These are phyloP conservation scores for Quiscalus mexicanus DNA, from an alignment of 2,113 vertebrate genomes.

Conservation along the genomic window DNA sequence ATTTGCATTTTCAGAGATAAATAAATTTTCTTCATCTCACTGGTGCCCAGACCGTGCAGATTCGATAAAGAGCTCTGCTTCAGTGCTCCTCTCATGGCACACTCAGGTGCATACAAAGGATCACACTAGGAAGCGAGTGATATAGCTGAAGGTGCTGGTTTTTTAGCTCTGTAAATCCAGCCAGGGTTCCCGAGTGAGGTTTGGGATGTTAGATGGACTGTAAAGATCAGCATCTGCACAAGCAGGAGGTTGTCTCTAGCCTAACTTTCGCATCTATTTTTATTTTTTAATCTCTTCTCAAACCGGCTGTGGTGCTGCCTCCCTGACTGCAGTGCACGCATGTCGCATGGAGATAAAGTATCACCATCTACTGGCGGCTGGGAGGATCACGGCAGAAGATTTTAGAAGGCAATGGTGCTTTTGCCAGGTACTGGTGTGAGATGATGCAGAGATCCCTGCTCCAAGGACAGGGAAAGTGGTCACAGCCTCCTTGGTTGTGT, in stretches of 20 bases:
- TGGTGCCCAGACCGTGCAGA: not conserved
- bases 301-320: not conserved
- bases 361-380: slow-evolving; percentile 38
- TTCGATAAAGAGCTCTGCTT: not conserved
- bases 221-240: not conserved
- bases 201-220: not conserved
- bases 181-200: not conserved
- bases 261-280: not conserved
- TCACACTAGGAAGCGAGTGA: not conserved
- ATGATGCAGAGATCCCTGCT: not conserved
- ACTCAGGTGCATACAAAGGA: not conserved
- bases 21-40: not conserved
- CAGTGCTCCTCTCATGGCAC: not conserved
- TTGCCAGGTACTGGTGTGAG: not conserved
- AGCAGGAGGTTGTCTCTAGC: not conserved
- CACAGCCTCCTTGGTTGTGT: not conserved
- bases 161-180: not conserved
- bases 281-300: not conserved
- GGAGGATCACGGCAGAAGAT: not conserved
- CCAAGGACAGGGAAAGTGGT: not conserved
- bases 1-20: not conserved
- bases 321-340: not conserved
- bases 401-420: not conserved
- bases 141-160: not conserved
- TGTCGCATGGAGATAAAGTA: not conserved